These are phyloP conservation scores for Champsocephalus gunnari DNA, from an alignment of 2,797 vertebrate species.

Conservation along the genomic window DNA sequence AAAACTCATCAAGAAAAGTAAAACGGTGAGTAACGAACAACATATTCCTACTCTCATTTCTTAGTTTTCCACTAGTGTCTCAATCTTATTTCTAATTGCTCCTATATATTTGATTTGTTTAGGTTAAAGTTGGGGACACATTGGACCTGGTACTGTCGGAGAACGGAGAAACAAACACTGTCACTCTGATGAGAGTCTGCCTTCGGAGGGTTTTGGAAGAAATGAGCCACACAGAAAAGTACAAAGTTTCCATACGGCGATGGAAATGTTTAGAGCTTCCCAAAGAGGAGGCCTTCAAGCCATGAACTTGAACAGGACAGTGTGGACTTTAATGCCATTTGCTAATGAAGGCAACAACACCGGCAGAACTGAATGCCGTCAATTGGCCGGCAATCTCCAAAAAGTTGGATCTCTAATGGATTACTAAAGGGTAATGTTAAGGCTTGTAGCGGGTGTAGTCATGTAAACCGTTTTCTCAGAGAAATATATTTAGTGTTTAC, in stretches of 20 bases:
- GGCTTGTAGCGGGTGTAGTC: slow-evolving; percentile 11
- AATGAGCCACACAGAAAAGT: slow-evolving; percentile 86
- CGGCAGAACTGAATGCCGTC: background rate
- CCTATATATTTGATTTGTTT: slow-evolving; percentile 8
- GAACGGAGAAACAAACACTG: slow-evolving; percentile 86
- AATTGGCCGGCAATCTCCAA: background rate
- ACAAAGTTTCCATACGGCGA: slow-evolving; percentile 88
- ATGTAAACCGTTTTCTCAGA: background rate
- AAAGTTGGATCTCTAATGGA: slow-evolving; percentile 1
- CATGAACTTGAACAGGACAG: slow-evolving; percentile 49
- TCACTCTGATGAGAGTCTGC: slow-evolving; percentile 90
- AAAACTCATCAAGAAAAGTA: slow-evolving; percentile 96
- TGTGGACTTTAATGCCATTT: slow-evolving; percentile 1
- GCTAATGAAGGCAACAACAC: background rate
- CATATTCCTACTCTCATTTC: too few species aligned
- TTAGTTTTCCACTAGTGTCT: background rate
- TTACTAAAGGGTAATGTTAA: slow-evolving; percentile 11
- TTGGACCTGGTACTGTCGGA: slow-evolving; percentile 91
- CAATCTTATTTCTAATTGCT: background rate
- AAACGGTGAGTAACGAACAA: slow-evolving; percentile 85
- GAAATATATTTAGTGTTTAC: slow-evolving; percentile 19
- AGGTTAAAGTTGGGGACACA: slow-evolving; percentile 94
- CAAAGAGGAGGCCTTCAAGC: slow-evolving; percentile 81
- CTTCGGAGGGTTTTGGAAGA: slow-evolving; percentile 85
- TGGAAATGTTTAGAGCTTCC: slow-evolving; percentile 91